Percentiles rank a stretch among this genome's conserved stretches.
Evolutionary conservation across 53 echinoderm and acorn worm genomes (phyloP).

Genomic region (Holothuria scabra): DNA sequence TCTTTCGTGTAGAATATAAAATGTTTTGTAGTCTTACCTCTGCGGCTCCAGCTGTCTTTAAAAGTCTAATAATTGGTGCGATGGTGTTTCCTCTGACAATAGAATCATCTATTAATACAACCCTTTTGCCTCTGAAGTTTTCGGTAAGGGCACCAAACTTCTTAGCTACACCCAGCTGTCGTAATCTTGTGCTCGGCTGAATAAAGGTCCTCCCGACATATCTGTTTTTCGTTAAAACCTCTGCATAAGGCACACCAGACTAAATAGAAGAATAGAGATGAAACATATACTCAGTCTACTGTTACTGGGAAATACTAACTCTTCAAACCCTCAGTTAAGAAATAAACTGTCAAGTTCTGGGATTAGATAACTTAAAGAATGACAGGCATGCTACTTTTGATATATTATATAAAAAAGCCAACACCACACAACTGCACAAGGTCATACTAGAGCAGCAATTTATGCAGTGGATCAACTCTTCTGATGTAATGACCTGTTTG

Average conservation of each 20-base stretch:
- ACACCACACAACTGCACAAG: no score
- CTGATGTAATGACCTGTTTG: no score
- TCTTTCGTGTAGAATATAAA: not conserved
- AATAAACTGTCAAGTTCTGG: no score
- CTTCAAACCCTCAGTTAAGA: no score
- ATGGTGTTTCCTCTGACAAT: conserved; percentile 98
- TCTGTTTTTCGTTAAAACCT: conserved; percentile 95
- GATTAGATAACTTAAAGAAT: no score
- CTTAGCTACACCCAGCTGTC: conserved; percentile 97
- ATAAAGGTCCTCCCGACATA: conserved; percentile 97
- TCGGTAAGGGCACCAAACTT: conserved; percentile 98
- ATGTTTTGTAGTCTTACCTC: conserved; percentile 67
- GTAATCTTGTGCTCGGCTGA: conserved; percentile 88
- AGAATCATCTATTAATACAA: conserved; percentile 95
- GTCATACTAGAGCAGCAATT: no score
- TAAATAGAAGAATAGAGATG: conserved; percentile 16
- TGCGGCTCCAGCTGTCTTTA: conserved; percentile 90
- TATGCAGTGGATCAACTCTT: no score
- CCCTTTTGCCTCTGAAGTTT: conserved; percentile 91
- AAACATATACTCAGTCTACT: no score
- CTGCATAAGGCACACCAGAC: conserved; percentile 94
- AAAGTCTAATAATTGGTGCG: conserved; percentile 87
- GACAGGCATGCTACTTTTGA: no score
- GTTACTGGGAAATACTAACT: no score
- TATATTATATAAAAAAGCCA: no score